Evolutionary conservation across 2,888 invertebrate genomes (phyloP).

Genomic region (Campoletis raptor): DNA sequence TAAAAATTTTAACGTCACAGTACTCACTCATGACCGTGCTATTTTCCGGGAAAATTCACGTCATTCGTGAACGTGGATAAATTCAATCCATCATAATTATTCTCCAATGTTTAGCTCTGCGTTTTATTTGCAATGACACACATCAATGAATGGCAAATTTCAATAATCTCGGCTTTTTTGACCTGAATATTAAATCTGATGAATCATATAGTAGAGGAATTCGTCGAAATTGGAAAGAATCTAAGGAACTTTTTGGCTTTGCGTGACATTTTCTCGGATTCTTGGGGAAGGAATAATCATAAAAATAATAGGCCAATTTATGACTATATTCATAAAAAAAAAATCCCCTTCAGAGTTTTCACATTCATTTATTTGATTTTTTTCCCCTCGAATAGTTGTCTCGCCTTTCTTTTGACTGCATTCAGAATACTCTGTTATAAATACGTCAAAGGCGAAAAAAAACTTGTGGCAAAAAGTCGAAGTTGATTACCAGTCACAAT

Average conservation of each 20-base stretch:
- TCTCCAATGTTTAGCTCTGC: no score
- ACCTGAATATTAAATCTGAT: not conserved
- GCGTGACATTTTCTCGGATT: not conserved
- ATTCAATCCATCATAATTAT: slow-evolving; percentile 38
- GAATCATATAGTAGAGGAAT: not conserved
- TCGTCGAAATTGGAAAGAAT: not conserved
- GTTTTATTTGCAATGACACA: not conserved
- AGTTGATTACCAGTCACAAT: not conserved
- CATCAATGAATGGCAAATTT: slow-evolving; percentile 31
- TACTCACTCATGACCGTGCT: not conserved
- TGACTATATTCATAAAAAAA: not conserved
- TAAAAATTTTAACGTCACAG: no score
- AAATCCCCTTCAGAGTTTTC: not conserved
- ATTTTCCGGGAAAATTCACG: not conserved
- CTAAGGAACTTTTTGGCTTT: not conserved
- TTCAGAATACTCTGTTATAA: not conserved
- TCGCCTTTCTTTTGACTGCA: not conserved
- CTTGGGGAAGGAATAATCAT: not conserved
- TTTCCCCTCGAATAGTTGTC: not conserved
- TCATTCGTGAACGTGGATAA: slow-evolving; percentile 22
- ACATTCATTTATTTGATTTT: not conserved
- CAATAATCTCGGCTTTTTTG: not conserved
- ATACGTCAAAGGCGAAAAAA: slow-evolving; percentile 3
- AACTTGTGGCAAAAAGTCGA: not conserved
- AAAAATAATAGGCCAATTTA: not conserved